phyloP scores from a whole-genome alignment of 2,113 vertebrate genomes.

The Rhinopomastus cyanomelas region DNA sequence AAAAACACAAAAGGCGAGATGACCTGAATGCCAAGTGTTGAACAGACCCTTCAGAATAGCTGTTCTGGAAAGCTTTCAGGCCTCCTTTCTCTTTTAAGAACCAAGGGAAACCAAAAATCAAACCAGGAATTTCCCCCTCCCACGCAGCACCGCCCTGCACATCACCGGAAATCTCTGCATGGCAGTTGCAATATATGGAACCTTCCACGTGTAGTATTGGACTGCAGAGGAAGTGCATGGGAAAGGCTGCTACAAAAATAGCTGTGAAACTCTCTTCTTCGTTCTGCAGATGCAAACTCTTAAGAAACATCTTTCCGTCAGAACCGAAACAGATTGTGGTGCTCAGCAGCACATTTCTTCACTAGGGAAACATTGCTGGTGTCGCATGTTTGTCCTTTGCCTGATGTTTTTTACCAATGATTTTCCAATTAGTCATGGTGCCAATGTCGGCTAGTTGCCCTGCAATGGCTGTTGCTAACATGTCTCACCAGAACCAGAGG shows the following conservation, averaged over 20 bases:
- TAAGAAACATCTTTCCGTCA: conserved; percentile 60
- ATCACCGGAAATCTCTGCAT: neutral
- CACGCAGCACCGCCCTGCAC: neutral
- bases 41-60: conserved; percentile 7
- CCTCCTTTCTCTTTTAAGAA: conserved; percentile 1
- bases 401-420: conserved; percentile 13
- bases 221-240: conserved; percentile 40
- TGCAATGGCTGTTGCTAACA: neutral
- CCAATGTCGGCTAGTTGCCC: neutral
- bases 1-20: neutral
- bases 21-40: conserved; percentile 26
- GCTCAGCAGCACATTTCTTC: conserved; percentile 50
- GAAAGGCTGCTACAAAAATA: conserved; percentile 60
- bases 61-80: conserved; percentile 7
- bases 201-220: too few species aligned
- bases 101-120: neutral
- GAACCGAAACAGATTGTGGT: conserved; percentile 69
- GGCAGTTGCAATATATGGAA: neutral
- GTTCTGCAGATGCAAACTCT: conserved; percentile 65
- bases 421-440: conserved; percentile 34
- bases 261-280: conserved; percentile 17
- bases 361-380: conserved; percentile 46
- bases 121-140: neutral
- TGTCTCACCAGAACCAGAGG: neutral
- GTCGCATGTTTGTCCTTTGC: conserved; percentile 22